phyloP scores from a whole-genome alignment of 2,797 vertebrate species.

The Remorina albescens region DNA sequence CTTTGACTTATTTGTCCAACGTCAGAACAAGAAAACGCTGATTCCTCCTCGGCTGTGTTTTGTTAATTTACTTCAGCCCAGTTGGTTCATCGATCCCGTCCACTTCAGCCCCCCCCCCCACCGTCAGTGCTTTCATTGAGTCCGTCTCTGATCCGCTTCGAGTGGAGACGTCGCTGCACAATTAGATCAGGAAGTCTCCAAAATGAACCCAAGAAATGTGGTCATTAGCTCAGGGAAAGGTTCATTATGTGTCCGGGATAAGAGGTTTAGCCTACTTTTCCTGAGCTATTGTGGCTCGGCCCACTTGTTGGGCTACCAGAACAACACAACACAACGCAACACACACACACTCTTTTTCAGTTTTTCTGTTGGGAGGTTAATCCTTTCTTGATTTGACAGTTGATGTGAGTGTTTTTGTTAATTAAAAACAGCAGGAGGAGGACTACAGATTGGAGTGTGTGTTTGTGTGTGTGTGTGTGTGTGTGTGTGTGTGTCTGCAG shows the following conservation, averaged over 20 bases:
- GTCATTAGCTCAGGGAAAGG: constrained; percentile 55
- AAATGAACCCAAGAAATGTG: constrained; percentile 50
- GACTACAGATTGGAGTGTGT: constrained; percentile 1
- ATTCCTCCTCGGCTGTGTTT: background rate
- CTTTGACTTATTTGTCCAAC: background rate
- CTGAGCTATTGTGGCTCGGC: constrained; percentile 28
- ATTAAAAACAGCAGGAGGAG: constrained; percentile 71
- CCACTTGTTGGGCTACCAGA: constrained; percentile 35
- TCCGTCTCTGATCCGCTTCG: constrained; percentile 7
- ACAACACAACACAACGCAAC: background rate
- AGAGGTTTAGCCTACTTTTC: constrained; percentile 50
- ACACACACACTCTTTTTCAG: background rate
- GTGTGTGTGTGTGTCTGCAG: background rate
- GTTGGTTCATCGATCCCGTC: background rate
- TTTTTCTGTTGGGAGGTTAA: constrained; percentile 58
- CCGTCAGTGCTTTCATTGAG: constrained; percentile 14
- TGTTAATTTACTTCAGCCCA: background rate
- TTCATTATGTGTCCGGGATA: constrained; percentile 33
- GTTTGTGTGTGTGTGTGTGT: constrained; percentile 26
- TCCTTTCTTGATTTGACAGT: constrained; percentile 73
- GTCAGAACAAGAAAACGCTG: background rate
- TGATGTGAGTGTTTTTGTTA: constrained; percentile 63
- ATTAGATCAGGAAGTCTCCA: constrained; percentile 50
- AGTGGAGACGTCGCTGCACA: constrained; percentile 4
- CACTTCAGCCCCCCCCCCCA: too few relatives aligned